phyloP scores from a whole-genome alignment of 2,113 vertebrate genomes.

The Zosterops pallidus region DNA sequence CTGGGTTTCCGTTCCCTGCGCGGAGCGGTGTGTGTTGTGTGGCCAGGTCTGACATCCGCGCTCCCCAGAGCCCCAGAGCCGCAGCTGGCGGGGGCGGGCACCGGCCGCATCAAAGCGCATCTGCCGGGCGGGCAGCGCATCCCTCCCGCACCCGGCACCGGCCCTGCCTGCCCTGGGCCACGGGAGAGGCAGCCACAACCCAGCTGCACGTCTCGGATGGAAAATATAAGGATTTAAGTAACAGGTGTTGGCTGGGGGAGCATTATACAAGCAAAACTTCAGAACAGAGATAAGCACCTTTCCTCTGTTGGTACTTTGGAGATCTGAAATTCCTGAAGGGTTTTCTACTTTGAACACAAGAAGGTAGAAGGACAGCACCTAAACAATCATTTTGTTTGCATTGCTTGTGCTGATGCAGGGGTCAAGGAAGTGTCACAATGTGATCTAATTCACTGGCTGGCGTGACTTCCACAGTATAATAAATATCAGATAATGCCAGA shows the following conservation, averaged over 20 bases:
- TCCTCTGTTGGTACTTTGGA: not conserved
- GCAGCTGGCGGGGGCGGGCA: not conserved
- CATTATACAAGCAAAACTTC: not conserved
- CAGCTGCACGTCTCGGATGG: not conserved
- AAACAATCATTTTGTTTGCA: not conserved
- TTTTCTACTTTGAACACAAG: not conserved
- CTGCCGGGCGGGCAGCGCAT: not conserved
- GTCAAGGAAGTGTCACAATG: not conserved
- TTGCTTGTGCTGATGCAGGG: not conserved
- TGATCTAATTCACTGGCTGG: not conserved
- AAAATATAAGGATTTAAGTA: not conserved
- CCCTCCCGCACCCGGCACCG: not conserved
- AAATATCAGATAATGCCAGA: not conserved
- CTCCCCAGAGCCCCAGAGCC: not conserved
- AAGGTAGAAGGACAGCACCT: not conserved
- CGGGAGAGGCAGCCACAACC: fast-evolving
- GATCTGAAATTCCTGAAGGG: not conserved
- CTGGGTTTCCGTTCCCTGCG: not conserved
- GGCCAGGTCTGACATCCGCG: not conserved
- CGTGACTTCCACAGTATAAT: not conserved
- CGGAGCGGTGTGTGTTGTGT: not conserved
- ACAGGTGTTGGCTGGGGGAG: not conserved
- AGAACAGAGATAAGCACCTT: not conserved
- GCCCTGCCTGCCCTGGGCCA: not conserved
- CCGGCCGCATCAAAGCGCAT: constrained; percentile 23